Conservation (phyloP, 1,140 invertebrate species). For the Bombus sibiricus region DNA sequence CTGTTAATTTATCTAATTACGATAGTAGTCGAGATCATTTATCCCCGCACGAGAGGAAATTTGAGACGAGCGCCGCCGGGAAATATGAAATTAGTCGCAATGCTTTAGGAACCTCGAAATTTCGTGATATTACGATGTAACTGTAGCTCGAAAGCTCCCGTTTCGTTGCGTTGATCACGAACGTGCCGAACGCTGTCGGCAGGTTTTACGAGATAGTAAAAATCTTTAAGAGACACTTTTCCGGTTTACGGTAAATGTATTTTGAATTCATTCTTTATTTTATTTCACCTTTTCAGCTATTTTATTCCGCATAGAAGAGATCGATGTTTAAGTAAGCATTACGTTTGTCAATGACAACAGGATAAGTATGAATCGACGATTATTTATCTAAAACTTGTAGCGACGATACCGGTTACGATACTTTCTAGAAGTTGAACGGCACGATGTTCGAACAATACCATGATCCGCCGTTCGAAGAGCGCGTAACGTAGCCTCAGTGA, state of each 20-base stretch:
- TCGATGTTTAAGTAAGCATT: background rate
- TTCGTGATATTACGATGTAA: conserved; percentile 40
- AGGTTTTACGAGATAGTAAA: background rate
- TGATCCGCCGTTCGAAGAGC: background rate
- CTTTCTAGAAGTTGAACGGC: too few species aligned
- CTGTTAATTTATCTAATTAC: conserved; percentile 70
- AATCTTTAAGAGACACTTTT: background rate
- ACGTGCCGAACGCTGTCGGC: background rate
- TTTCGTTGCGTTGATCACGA: background rate
- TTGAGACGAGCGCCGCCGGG: conserved; percentile 47
- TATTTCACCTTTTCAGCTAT: background rate
- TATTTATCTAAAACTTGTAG: background rate
- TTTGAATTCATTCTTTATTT: background rate
- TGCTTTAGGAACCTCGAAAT: conserved; percentile 61
- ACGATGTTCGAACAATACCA: background rate
- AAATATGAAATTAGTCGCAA: conserved; percentile 67
- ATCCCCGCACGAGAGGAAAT: conserved; percentile 59
- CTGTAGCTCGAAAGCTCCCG: background rate
- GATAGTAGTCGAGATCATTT: conserved; percentile 64
- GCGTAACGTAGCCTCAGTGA: conserved; percentile 15
- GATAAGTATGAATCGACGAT: background rate
- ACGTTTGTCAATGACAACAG: background rate
- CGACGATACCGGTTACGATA: background rate
- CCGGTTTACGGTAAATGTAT: background rate
- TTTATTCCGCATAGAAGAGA: background rate